Percentiles rank a stretch among this genome's conserved stretches.
Evolutionary conservation across 2,113 vertebrate genomes (phyloP).

Genomic region (Labrus mixtus): DNA sequence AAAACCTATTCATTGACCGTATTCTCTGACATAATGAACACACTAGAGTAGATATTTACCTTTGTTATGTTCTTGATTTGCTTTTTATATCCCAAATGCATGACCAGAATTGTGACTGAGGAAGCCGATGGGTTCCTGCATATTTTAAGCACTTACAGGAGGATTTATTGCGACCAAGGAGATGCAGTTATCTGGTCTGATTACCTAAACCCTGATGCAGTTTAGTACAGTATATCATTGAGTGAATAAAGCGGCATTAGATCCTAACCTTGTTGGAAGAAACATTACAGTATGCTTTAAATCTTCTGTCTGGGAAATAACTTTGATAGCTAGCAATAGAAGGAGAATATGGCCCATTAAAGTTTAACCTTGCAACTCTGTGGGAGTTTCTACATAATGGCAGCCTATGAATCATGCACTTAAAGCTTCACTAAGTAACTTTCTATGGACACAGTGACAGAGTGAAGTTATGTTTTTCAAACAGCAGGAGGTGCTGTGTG

Average conservation of each 20-base stretch:
- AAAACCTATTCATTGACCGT: neutral
- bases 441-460: conserved; percentile 9
- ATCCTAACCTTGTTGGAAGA: conserved; percentile 1
- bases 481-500: conserved; percentile 79
- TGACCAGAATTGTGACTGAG: neutral
- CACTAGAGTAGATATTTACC: neutral
- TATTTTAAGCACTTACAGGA: conserved; percentile 16
- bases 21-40: neutral
- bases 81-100: conserved; percentile 30
- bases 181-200: neutral
- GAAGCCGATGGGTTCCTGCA: neutral
- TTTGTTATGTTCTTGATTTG: conserved; percentile 5
- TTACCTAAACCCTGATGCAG: neutral
- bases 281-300: conserved; percentile 9
- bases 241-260: conserved; percentile 27
- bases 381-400: conserved; percentile 25
- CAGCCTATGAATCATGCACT: conserved; percentile 38
- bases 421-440: conserved; percentile 22
- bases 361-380: conserved; percentile 18
- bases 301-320: conserved; percentile 8
- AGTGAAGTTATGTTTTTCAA: conserved; percentile 46
- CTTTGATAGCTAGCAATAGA: conserved; percentile 10
- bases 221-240: neutral
- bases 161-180: neutral
- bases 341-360: conserved; percentile 6